Base-by-base conservation (phyloP, 2,888 invertebrate species). In the Drosophila pseudotakahashii region DNA sequence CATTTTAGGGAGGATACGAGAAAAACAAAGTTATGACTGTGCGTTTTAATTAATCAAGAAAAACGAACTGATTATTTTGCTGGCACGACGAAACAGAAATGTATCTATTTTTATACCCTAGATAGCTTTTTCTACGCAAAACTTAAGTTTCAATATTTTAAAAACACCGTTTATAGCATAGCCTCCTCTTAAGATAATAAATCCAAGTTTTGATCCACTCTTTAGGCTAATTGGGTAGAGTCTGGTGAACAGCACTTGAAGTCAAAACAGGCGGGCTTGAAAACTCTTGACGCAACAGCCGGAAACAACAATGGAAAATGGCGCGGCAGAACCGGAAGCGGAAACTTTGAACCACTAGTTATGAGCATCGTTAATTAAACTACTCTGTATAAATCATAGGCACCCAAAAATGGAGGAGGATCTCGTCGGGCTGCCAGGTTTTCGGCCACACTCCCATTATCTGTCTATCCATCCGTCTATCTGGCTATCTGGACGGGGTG, bases 331-430 rank as follows among this genome's bases (percentile, higher is more conserved):
- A 11, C 39, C 51, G 64, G 64, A 60, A 62, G n/a, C 52, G 66
- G 39, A 53, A 71, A 69, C 53, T 69, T 71, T 71, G 32, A 54
- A 55, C 36, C 54, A 73, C 73, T 63, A 73, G 51, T 73, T 73
- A 71, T 73, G 73, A 71, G 54, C 64, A 55, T 63, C 70, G 63
- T 71, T 71, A 71, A 71, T 71, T 71, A 73, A 73, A 63, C 73
- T 51, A 55, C 70, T 58, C 11, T 13, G 16, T 70, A 58, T 68
- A 70, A 58, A 69, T 68, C 50, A 68, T 70, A 30, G 36, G 13
- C 37, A 10, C n/a, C 32, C 30, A 7, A 3, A 30, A 39, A 39
- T n/a, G 23, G 19, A 42, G 11, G 13, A 14, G 32, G 14, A 45
- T 19, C 34, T 73, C 51, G 26, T 55, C 4, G 53, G 30, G 54